Evolutionary conservation across 2,888 invertebrate genomes (phyloP).

Genomic region (Lymantria dispar): DNA sequence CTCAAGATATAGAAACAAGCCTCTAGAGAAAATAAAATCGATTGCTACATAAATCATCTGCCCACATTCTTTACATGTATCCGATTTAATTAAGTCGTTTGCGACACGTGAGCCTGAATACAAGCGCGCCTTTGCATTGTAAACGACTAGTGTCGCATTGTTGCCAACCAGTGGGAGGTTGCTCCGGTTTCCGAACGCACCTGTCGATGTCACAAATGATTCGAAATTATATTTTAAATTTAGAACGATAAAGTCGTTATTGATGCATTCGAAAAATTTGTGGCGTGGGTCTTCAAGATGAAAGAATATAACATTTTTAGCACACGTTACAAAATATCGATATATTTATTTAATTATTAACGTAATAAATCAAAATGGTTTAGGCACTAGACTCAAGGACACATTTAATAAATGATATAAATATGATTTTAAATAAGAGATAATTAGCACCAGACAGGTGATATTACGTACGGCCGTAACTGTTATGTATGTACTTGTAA

Average conservation of each 20-base stretch:
- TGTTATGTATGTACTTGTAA: too few species aligned
- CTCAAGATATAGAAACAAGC: slow-evolving; percentile 31
- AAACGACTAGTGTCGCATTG: slow-evolving; percentile 57
- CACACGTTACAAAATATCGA: slow-evolving; percentile 5
- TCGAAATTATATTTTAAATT: slow-evolving; percentile 42
- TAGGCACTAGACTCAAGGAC: too few species aligned
- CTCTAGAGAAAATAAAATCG: slow-evolving; percentile 32
- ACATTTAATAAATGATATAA: too few species aligned
- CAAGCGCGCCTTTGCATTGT: slow-evolving; percentile 48
- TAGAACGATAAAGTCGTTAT: slow-evolving; percentile 33
- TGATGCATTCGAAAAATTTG: slow-evolving; percentile 16
- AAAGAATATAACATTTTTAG: slow-evolving; percentile 13
- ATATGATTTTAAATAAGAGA: too few species aligned
- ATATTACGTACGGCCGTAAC: too few species aligned
- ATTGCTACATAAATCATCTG: slow-evolving; percentile 64
- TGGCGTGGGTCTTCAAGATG: slow-evolving; percentile 43
- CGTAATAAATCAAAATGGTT: too few species aligned
- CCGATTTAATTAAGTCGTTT: slow-evolving; percentile 77
- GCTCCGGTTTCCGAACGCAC: slow-evolving; percentile 67
- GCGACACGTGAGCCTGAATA: slow-evolving; percentile 70
- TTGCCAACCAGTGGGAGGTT: slow-evolving; percentile 75
- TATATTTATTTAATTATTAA: too few species aligned
- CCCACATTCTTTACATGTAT: slow-evolving; percentile 59
- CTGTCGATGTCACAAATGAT: slow-evolving; percentile 51
- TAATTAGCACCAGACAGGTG: too few species aligned